Conservation (phyloP, 2,113 vertebrate species). For the Odontophorus gujanensis region DNA sequence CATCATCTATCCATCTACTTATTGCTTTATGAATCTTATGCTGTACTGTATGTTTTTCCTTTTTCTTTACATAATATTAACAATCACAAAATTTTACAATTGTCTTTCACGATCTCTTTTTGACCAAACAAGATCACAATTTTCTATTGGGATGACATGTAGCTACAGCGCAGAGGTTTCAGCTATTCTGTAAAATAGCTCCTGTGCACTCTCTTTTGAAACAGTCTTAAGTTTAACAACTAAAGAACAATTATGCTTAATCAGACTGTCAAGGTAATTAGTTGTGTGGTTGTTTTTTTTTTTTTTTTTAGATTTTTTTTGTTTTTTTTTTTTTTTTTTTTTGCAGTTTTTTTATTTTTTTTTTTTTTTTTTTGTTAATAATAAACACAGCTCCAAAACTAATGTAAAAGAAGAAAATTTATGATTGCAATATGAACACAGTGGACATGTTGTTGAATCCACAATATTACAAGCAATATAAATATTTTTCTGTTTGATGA, state of each 20-base stretch:
- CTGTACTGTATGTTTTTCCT: not conserved
- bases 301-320: not conserved
- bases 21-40: not conserved
- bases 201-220: not conserved
- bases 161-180: not conserved
- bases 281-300: not conserved
- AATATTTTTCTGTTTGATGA: accelerated
- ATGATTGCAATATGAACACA: not conserved
- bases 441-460: not conserved
- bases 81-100: not conserved
- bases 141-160: not conserved
- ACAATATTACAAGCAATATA: not conserved
- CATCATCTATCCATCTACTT: not conserved
- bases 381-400: not conserved
- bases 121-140: not conserved
- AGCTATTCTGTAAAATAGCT: not conserved
- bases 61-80: not conserved
- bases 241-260: not conserved
- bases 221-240: not conserved
- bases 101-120: not conserved
- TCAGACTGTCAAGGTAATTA: not conserved
- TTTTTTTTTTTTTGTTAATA: not conserved
- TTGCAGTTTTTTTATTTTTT: not conserved
- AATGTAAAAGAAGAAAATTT: not conserved
- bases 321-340: not conserved